A percentile compares a stretch with the other conserved stretches of the same genome.
Evolutionary conservation across 1,140 invertebrate genomes (phyloP).

Genomic region (Drosophila subobscura): DNA sequence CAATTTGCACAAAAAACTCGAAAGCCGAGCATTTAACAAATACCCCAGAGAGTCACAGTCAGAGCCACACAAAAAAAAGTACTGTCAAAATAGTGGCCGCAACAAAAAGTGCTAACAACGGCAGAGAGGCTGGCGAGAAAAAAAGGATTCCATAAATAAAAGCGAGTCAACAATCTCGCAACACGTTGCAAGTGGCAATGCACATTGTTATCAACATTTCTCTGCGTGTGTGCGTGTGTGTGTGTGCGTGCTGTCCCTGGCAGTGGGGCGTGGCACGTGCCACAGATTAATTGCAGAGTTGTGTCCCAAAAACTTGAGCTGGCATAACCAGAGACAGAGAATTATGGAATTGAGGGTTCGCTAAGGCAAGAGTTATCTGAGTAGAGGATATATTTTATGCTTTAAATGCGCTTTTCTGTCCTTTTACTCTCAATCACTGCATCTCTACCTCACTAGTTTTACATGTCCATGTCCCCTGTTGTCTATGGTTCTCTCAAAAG

Average conservation of each 20-base stretch:
- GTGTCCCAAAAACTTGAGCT: slow-evolving; percentile 23
- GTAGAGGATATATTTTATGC: no score
- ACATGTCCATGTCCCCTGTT: no score
- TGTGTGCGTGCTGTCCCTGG: slow-evolving; percentile 63
- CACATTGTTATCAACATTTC: slow-evolving; percentile 65
- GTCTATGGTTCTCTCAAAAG: no score
- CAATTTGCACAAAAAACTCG: slow-evolving; percentile 54
- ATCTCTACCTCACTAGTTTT: no score
- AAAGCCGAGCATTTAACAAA: slow-evolving; percentile 56
- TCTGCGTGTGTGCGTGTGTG: not conserved
- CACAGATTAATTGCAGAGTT: slow-evolving; percentile 73
- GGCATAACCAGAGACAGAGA: slow-evolving; percentile 22
- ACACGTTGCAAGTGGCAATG: slow-evolving; percentile 78
- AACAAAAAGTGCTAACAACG: slow-evolving; percentile 19
- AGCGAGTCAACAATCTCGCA: slow-evolving; percentile 74
- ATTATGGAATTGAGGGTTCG: not conserved
- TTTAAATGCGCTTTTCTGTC: no score
- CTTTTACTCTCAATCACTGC: no score
- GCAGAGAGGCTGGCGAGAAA: slow-evolving; percentile 15
- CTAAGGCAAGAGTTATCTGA: no score
- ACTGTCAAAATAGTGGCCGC: slow-evolving; percentile 48
- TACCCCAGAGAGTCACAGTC: slow-evolving; percentile 5
- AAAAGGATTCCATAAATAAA: slow-evolving; percentile 54
- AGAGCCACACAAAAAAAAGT: slow-evolving; percentile 35
- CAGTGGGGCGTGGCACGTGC: slow-evolving; percentile 63